Conservation (phyloP, 2,888 invertebrate genomes). For the Deilephila porcellus region DNA sequence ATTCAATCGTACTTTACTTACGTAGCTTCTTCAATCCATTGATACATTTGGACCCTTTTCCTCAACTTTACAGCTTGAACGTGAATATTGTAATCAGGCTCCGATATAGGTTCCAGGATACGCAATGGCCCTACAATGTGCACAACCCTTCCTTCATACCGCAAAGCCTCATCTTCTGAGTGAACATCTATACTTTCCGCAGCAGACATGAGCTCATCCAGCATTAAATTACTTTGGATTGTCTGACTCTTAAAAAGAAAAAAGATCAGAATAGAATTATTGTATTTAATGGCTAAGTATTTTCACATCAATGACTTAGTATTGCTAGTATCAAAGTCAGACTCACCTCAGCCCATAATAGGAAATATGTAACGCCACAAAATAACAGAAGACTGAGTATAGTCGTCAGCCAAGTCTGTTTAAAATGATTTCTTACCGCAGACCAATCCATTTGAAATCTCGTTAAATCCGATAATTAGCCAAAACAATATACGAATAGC, state of each 20-base stretch:
- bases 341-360: conserved; percentile 94
- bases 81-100: conserved; percentile 93
- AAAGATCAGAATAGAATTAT: not conserved
- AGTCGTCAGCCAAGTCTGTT: conserved; percentile 89
- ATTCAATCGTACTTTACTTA: conserved; percentile 56
- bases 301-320: too few species aligned
- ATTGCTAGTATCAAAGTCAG: too few species aligned
- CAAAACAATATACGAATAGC: not conserved
- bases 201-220: conserved; percentile 89
- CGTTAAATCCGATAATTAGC: not conserved
- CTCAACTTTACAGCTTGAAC: conserved; percentile 93
- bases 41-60: conserved; percentile 96
- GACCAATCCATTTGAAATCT: conserved; percentile 68
- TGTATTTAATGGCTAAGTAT: too few species aligned
- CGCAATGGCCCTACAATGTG: conserved; percentile 90
- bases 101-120: conserved; percentile 92
- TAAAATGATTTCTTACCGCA: conserved; percentile 83
- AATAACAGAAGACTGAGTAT: conserved; percentile 88
- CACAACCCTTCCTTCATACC: conserved; percentile 90
- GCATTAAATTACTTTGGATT: conserved; percentile 90
- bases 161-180: conserved; percentile 86
- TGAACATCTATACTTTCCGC: conserved; percentile 87
- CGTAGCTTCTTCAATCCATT: conserved; percentile 94
- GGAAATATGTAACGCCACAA: conserved; percentile 87
- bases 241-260: conserved; percentile 87